A percentile compares a stretch with the other conserved stretches of the same genome.
Evolutionary conservation across 2,113 vertebrate genomes (phyloP).

Genomic region (Engystomops pustulosus): DNA sequence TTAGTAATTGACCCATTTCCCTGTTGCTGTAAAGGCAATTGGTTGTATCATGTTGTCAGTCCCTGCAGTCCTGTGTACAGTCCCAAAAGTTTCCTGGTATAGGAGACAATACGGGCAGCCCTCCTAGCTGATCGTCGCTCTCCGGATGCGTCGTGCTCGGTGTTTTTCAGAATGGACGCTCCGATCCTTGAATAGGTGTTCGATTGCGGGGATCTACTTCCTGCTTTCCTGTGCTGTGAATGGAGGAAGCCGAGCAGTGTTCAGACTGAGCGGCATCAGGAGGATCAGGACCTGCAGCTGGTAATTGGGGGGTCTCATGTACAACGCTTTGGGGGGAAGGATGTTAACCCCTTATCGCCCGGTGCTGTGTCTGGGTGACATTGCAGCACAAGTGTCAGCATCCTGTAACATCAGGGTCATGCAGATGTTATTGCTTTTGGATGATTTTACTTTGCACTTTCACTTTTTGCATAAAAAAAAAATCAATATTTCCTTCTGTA

Average conservation of each 20-base stretch:
- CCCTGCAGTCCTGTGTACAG: no score
- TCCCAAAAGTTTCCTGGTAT: no score
- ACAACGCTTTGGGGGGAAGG: no score
- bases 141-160: neutral
- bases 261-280: neutral
- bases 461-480: no score
- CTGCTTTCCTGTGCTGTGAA: constrained; percentile 13
- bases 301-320: neutral
- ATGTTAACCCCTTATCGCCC: neutral
- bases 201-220: neutral
- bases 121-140: neutral
- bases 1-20: no score
- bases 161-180: neutral
- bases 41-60: no score
- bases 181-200: neutral
- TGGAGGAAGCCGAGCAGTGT: neutral
- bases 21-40: no score
- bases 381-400: neutral
- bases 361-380: neutral
- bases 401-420: no score
- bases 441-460: no score
- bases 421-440: no score
- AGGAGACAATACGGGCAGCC: neutral
- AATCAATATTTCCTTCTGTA: no score
- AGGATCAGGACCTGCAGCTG: constrained; percentile 28